A percentile compares a stretch with the other conserved stretches of the same genome.
Conservation (phyloP, 2,797 vertebrate species). For the Tympanoctomys barrerae region DNA sequence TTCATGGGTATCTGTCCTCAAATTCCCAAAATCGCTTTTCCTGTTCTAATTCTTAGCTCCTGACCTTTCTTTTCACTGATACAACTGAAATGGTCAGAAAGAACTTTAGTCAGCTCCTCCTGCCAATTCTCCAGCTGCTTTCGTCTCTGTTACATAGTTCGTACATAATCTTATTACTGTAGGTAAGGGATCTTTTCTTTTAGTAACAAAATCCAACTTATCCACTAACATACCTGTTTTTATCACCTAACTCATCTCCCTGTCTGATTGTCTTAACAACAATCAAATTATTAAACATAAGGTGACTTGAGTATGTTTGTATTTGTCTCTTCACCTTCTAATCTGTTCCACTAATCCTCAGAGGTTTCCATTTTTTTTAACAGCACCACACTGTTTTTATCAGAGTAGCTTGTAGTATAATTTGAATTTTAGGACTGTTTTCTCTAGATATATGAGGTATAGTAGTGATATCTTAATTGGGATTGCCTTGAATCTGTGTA, state of each 20-base stretch:
- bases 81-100: neutral
- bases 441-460: no score
- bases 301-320: no score
- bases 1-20: neutral
- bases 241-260: rapidly evolving
- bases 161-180: neutral
- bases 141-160: neutral
- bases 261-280: neutral
- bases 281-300: no score
- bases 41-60: neutral
- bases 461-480: no score
- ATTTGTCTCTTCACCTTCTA: no score
- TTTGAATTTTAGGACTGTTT: no score
- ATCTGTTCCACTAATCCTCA: no score
- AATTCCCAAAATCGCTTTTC: neutral
- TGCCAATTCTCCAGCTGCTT: neutral
- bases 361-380: no score
- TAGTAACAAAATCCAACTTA: neutral
- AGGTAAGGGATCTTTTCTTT: neutral
- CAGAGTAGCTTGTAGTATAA: no score
- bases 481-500: no score
- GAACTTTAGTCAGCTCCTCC: neutral
- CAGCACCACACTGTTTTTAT: no score
- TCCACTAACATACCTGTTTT: neutral
- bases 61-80: neutral